Percentiles rank a stretch among this genome's conserved stretches.
These are phyloP conservation scores for Sapajus apella DNA, from an alignment of 2,113 vertebrate genomes.

Conservation along the genomic window DNA sequence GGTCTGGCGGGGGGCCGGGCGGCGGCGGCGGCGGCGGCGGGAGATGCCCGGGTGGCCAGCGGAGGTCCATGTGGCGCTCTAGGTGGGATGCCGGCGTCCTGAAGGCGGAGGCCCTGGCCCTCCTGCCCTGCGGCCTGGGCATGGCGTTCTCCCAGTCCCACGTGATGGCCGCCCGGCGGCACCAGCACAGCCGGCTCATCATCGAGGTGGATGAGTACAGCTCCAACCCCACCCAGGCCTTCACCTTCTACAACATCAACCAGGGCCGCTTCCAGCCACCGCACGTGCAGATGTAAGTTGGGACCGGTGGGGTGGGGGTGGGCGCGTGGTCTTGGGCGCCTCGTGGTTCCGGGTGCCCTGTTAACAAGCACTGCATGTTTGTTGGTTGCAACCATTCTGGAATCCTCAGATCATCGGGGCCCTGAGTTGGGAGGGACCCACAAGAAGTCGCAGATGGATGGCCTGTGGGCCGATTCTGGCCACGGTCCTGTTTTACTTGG, in stretches of 20 bases:
- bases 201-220: constrained; percentile 98
- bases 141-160: constrained; percentile 98
- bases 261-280: constrained; percentile 98
- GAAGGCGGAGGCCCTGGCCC: constrained; percentile 70
- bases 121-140: constrained; percentile 68
- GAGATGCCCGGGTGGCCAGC: constrained; percentile 64
- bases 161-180: constrained; percentile 93
- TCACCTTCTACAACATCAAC: constrained; percentile 99
- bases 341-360: neutral
- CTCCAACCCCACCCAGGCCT: constrained; percentile 97
- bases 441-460: neutral
- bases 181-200: constrained; percentile 89
- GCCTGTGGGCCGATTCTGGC: neutral
- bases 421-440: accelerated
- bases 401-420: neutral
- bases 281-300: constrained; percentile 95
- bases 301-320: accelerated
- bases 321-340: accelerated
- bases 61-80: constrained; percentile 79
- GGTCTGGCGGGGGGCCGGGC: constrained; percentile 70
- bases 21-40: neutral
- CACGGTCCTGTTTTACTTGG: neutral
- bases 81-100: constrained; percentile 60
- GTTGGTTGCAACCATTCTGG: accelerated
- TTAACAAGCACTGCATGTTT: accelerated